Conservation (phyloP, 2,113 vertebrate species). For the Cebidichthys violaceus region DNA sequence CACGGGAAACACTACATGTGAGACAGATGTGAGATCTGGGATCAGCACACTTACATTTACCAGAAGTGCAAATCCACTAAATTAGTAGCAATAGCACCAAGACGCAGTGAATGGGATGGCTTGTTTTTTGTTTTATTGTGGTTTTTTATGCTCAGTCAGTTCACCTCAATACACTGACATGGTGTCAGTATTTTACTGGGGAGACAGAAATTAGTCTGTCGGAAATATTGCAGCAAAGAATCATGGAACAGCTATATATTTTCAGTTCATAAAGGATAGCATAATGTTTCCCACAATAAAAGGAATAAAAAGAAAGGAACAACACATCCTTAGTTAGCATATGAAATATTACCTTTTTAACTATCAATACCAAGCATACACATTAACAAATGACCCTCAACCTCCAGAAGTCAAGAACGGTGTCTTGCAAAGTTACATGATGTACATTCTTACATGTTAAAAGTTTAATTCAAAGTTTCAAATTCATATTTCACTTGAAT, state of each 20-base stretch:
- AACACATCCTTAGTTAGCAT: no score
- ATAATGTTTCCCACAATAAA: not conserved
- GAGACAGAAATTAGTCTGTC: not conserved
- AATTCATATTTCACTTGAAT: not conserved
- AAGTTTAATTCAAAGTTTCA: not conserved
- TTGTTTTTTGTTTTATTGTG: not conserved
- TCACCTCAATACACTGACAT: not conserved
- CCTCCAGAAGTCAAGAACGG: not conserved
- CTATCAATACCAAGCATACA: not conserved
- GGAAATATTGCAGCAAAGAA: not conserved
- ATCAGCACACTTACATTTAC: constrained; percentile 24
- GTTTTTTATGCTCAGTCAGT: not conserved
- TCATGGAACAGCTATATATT: not conserved
- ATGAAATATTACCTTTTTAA: not conserved
- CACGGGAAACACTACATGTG: not conserved
- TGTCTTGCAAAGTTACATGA: not conserved
- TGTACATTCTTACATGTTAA: not conserved
- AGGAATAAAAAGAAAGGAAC: not conserved
- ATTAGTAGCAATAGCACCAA: constrained; percentile 3
- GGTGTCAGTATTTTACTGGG: not conserved
- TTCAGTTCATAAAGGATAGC: not conserved
- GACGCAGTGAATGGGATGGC: not conserved
- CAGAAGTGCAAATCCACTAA: constrained; percentile 6
- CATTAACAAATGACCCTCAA: not conserved
- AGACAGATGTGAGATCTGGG: constrained; percentile 10